Evolutionary conservation across 2,113 vertebrate species (phyloP).

Genomic region (Eulemur rufifrons): DNA sequence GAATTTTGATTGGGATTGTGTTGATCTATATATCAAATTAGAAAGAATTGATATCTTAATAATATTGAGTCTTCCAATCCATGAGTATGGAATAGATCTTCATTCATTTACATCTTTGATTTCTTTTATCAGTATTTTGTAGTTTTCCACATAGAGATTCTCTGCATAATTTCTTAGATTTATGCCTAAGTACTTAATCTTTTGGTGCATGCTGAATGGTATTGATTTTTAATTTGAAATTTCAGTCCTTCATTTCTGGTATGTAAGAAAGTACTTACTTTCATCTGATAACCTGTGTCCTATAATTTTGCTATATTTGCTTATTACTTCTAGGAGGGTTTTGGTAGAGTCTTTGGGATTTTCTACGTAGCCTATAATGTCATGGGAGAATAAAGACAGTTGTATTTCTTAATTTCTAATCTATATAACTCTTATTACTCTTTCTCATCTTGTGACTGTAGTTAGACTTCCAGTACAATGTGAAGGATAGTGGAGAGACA

Average conservation of each 20-base stretch:
- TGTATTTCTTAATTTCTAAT: neutral
- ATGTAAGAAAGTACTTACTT: neutral
- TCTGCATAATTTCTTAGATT: neutral
- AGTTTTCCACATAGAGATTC: neutral
- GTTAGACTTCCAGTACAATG: neutral
- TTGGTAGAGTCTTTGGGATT: neutral
- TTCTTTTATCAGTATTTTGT: neutral
- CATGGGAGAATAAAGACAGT: neutral
- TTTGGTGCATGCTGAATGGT: neutral
- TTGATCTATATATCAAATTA: neutral
- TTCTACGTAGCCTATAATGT: neutral
- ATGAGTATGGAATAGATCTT: neutral
- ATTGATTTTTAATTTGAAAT: neutral
- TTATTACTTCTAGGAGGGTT: neutral
- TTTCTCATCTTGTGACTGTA: neutral
- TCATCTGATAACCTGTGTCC: neutral
- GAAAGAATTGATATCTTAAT: neutral
- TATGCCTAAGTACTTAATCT: neutral
- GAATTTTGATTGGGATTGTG: neutral
- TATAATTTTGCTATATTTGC: neutral
- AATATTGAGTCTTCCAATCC: neutral
- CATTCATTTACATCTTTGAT: neutral
- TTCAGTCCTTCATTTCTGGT: neutral
- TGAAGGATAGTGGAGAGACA: neutral
- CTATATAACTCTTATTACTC: neutral